A percentile compares a stretch with the other conserved stretches of the same genome.
Evolutionary conservation across 2,888 invertebrate species (phyloP).

Genomic region (Macaria liturata): DNA sequence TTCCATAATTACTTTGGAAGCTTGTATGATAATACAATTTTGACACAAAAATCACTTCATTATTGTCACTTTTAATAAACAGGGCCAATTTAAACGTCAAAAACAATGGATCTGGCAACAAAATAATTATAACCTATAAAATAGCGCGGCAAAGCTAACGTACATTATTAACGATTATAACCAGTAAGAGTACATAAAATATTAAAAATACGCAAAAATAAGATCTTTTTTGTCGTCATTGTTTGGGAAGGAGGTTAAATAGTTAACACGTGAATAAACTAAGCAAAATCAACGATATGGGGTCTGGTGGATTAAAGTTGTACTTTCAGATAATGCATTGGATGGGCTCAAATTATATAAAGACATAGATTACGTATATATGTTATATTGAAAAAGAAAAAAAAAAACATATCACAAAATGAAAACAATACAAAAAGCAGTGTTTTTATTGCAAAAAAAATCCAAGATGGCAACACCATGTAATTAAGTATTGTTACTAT

Average conservation of each 20-base stretch:
- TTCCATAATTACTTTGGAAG: conserved; percentile 37
- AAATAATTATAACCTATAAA: neutral
- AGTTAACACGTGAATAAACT: conserved; percentile 41
- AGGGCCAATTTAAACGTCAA: conserved; percentile 17
- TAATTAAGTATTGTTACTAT: no score
- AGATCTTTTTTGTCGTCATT: conserved; percentile 8
- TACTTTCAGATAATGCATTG: no score
- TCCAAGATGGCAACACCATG: no score
- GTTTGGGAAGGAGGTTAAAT: neutral
- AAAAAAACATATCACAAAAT: no score
- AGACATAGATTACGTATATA: no score
- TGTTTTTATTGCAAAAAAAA: no score
- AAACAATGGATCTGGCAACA: conserved; percentile 13
- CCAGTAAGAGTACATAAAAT: conserved; percentile 4
- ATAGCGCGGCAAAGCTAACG: conserved; percentile 9
- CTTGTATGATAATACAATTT: conserved; percentile 23
- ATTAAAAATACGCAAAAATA: no score
- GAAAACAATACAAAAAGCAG: no score
- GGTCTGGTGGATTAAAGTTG: neutral
- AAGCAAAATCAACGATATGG: conserved; percentile 44
- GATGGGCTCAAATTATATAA: no score
- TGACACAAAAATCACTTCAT: conserved; percentile 33
- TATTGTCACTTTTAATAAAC: conserved; percentile 25
- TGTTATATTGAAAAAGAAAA: no score
- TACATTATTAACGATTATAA: conserved; percentile 13